Base-by-base conservation (phyloP, 2,888 invertebrate genomes). In the Seladonia tumulorum region DNA sequence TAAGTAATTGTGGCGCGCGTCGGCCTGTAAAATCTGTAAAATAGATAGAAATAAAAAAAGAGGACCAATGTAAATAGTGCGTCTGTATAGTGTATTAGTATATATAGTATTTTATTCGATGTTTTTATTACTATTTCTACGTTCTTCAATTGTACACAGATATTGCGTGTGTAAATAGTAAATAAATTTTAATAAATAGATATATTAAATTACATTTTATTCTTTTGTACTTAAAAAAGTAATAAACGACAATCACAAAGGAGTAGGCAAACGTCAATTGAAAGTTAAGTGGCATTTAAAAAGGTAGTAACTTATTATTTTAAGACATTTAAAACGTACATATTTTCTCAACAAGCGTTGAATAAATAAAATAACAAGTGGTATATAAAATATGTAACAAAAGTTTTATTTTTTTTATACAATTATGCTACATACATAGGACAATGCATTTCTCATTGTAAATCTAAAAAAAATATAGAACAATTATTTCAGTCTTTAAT, bases 61-160 rank as follows among this genome's bases (percentile, higher is more conserved):
- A 93, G 93, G 93, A 93, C 93, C 92, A 93, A 92, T 94, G 94
- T 94, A 94, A 94, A 94, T 94, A 94, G 92, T 91, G 91, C 89
- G 90, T 91, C 91, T 93, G 93, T 93, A 94, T 93, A 94, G 93
- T 88, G 82, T 79, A 82, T 79, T 79, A 77, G 78, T 81, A 72
- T 84, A 85, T 72, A 78, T 86, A 81, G 77, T 79, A 88, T 89
- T 82, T 39, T 81, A 86, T 81, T 84, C 49, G 29, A 92, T 91
- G 70, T 89, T 91, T 90, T 89, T 90, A 91, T 90, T 87, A 88
- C 90, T 91, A 91, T 88, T 90, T 86, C 77, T 87, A 87, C 88
- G 74, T 80, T 86, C 82, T 85, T 83, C 75, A 83, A 85, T 89
- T 91, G 89, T 92, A 90, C 86, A 91, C 89, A 90, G 66, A 89